A percentile compares a stretch with the other conserved stretches of the same genome.
Evolutionary conservation across 2,888 invertebrate species (phyloP).

Genomic region (Ectropis crepuscularia): DNA sequence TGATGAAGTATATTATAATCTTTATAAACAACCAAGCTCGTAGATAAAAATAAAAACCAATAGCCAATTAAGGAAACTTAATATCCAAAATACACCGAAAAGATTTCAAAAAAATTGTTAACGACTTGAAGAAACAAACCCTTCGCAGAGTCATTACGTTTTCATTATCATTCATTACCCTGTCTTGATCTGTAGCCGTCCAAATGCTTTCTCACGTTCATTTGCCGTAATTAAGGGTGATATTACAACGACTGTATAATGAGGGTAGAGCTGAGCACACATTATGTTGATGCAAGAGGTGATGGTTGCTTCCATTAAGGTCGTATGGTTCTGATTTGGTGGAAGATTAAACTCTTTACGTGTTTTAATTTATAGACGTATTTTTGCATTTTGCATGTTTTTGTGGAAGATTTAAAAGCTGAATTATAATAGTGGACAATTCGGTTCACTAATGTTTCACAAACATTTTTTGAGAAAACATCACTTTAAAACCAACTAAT

Average conservation of each 20-base stretch:
- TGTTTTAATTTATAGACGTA: no score
- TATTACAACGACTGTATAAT: conserved; percentile 31
- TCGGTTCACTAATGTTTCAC: no score
- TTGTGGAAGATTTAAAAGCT: no score
- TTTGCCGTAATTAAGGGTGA: conserved; percentile 29
- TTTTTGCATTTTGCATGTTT: no score
- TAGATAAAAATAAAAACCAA: conserved; percentile 14
- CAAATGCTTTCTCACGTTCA: conserved; percentile 33
- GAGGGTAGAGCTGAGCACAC: conserved; percentile 23
- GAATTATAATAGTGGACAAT: no score
- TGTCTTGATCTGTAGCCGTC: conserved; percentile 27
- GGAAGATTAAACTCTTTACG: background rate
- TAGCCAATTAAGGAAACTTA: conserved; percentile 10
- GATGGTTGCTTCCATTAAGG: conserved; percentile 6
- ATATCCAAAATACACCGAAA: conserved; percentile 24
- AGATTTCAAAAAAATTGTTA: conserved; percentile 32
- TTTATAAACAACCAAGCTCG: background rate
- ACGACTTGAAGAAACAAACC: conserved; percentile 45
- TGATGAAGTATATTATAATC: background rate
- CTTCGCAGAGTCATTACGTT: conserved; percentile 43
- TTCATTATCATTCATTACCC: conserved; percentile 48
- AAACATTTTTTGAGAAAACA: no score
- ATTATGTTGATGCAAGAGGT: conserved; percentile 18
- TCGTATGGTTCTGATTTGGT: background rate
- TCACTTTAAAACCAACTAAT: no score